Evolutionary conservation across 2,797 vertebrate genomes (phyloP).

Genomic region (Halcyon leucocephala): DNA sequence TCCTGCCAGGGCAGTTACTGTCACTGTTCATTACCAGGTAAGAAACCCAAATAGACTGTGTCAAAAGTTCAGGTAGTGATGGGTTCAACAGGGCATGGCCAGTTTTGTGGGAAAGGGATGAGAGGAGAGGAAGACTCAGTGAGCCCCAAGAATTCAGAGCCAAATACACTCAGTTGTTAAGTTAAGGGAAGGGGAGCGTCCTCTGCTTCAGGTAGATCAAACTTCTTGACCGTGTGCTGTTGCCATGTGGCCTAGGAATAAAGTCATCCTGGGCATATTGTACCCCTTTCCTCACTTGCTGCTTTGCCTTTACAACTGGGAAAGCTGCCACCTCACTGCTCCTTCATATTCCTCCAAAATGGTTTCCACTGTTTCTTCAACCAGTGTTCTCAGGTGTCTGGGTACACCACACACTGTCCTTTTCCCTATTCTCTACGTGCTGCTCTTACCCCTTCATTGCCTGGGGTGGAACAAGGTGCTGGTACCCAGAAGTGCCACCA

Average conservation of each 20-base stretch:
- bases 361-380: not conserved
- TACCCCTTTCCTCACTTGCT: not conserved
- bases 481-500: not conserved
- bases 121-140: not conserved
- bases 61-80: conserved; percentile 28
- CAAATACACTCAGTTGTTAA: not conserved
- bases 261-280: not conserved
- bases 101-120: not conserved
- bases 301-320: not conserved
- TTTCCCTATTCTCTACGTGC: not conserved
- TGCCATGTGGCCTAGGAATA: not conserved
- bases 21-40: not conserved
- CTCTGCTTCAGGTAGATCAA: not conserved
- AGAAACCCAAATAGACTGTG: not conserved
- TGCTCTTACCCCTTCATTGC: not conserved
- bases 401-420: fast-evolving
- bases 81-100: not conserved
- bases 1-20: conserved; percentile 5
- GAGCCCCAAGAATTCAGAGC: not conserved
- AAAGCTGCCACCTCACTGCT: not conserved
- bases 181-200: not conserved
- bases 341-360: not conserved
- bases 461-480: not conserved
- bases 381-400: not conserved
- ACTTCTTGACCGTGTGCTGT: not conserved